Conservation (phyloP, 2,888 invertebrate species). For the Rotaria socialis region DNA sequence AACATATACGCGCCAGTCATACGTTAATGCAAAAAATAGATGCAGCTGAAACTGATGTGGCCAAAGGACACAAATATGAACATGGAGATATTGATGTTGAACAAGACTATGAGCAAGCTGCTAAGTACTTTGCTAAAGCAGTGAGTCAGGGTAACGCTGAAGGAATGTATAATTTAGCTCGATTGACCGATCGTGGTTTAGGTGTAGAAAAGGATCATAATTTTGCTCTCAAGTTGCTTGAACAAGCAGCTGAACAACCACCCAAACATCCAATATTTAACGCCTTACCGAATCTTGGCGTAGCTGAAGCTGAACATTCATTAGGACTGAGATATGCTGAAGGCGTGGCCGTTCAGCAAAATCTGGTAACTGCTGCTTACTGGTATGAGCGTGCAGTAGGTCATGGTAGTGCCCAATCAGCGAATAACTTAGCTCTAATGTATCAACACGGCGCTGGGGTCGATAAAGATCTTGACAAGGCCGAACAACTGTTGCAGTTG, state of each 20-base stretch:
- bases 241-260: conserved; percentile 34
- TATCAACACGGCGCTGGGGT: conserved; percentile 18
- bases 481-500: conserved; percentile 30
- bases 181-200: background rate
- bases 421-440: conserved; percentile 37
- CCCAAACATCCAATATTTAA: background rate
- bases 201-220: conserved; percentile 28
- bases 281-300: conserved; percentile 21
- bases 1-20: background rate
- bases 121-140: conserved; percentile 1
- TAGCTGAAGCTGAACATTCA: background rate
- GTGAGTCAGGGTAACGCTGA: conserved; percentile 28
- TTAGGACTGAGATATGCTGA: background rate
- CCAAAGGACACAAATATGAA: background rate
- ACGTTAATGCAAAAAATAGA: too few species aligned
- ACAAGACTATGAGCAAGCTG: conserved; percentile 1
- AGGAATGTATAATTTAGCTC: conserved; percentile 35
- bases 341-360: background rate
- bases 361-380: background rate
- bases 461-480: conserved; percentile 27
- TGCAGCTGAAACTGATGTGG: too few species aligned
- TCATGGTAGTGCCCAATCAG: conserved; percentile 3
- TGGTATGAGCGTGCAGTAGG: conserved; percentile 20
- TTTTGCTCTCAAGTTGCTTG: background rate
- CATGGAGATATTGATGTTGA: conserved; percentile 16